Base-by-base conservation (phyloP, 2,888 invertebrate genomes). In the Anodontia alba region DNA sequence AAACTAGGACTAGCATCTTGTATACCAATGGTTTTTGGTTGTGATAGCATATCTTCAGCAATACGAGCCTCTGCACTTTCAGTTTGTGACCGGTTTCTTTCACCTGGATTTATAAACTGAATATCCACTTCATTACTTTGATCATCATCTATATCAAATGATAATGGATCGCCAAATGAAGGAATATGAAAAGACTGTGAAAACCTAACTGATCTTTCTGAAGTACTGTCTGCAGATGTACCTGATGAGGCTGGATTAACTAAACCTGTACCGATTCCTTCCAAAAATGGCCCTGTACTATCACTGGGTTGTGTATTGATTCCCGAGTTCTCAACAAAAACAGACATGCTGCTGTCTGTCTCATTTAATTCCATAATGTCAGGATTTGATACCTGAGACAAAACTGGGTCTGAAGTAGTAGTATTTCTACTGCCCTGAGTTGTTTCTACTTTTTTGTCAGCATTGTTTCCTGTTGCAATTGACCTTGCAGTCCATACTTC, bases 381-480 rank as follows among this genome's bases (percentile, higher is more conserved):
- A 62, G 62, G 62, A 23, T 62, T 62, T 31, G 62, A 62, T 33
- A 62, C 33, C 20, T 62, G 62, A 33, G 62, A 62, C 17, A 62
- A 33, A 1, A 62, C 62, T n/a, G 62, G 62, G 33, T 62, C 62
- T 62, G 62, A 57, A 17, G 57, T 29, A 17, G 62, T 33, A 33
- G 26, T 62, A 29, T 29, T 62, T 29, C 29, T 62, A n/a, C 33
- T 23, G 1, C 23, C n/a, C 20, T 20, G 62, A n/a, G 17, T 5
- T 2, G 31, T 62, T 26, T 57, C 57, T 17, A 1, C 29, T 62
- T 15, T 31, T 17, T 8, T 17, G 23, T 26, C 26, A 49, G 17
- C 17, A 26, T 7, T 29, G 29, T 17, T 62, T 31, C 33, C n/a
- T n/a, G 8, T 7, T 33, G 2, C 17, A 1, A n/a, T 33, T n/a